Evolutionary conservation across 1,140 invertebrate genomes (phyloP).

Genomic region (Drosophila jambulina): DNA sequence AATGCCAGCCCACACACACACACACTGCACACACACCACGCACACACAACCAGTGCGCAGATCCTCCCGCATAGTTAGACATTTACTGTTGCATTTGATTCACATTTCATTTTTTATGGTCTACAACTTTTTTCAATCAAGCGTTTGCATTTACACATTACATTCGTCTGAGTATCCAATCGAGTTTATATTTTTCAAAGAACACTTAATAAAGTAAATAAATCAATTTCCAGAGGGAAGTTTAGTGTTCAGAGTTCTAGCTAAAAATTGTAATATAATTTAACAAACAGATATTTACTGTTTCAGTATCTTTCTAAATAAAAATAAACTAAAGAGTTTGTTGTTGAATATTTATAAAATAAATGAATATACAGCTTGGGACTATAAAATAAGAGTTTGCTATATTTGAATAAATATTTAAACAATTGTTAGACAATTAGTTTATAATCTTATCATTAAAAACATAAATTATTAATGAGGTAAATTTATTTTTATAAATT

Average conservation of each 20-base stretch:
- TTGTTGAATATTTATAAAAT: not conserved
- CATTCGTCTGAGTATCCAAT: not conserved
- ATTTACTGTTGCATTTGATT: conserved; percentile 57
- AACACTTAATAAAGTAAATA: not conserved
- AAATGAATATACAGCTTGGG: no score
- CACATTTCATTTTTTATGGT: conserved; percentile 31
- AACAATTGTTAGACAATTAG: no score
- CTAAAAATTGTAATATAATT: not conserved
- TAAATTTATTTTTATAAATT: not conserved
- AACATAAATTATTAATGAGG: no score
- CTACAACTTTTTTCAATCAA: conserved; percentile 53
- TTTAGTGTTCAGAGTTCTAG: no score
- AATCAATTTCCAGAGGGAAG: not conserved
- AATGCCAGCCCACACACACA: conserved; percentile 43
- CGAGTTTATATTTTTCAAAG: not conserved
- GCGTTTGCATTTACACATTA: conserved; percentile 29
- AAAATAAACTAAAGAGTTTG: not conserved
- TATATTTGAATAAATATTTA: no score
- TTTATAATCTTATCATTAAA: no score
- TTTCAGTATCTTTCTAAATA: not conserved
- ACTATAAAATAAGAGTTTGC: not conserved
- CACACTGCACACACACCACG: not conserved
- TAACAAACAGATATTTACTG: not conserved
- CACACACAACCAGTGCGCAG: no score
- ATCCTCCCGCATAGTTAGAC: conserved; percentile 8